Conservation (phyloP, 1,140 invertebrate genomes). For the Phymorhynchus buccinoides region DNA sequence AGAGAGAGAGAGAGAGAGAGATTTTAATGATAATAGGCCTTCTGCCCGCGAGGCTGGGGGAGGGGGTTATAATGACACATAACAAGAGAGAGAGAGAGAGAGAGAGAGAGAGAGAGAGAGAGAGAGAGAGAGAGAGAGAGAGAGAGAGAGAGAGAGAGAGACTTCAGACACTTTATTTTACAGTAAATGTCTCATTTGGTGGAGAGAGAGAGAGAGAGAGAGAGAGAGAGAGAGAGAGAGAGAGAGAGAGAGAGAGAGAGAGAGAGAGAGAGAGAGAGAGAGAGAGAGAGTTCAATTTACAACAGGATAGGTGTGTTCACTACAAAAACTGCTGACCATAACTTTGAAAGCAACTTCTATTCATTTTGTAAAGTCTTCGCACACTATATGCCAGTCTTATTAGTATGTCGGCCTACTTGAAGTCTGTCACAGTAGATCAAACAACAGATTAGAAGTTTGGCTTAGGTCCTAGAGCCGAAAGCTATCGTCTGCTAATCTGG, state of each 20-base stretch:
- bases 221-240: not conserved
- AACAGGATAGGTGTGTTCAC: not conserved
- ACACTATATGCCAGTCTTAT: not conserved
- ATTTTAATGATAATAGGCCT: no score
- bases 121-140: not conserved
- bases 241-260: conserved; percentile 27
- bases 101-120: not conserved
- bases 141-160: no score
- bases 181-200: no score
- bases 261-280: conserved; percentile 12
- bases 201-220: not conserved
- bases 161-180: no score
- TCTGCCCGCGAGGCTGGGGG: no score
- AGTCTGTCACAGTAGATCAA: not conserved
- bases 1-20: no score
- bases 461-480: not conserved
- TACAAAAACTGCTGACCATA: not conserved
- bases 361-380: not conserved
- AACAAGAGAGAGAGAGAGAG: not conserved
- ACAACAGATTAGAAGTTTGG: not conserved
- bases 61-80: no score
- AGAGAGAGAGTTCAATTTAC: no score
- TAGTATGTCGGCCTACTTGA: not conserved
- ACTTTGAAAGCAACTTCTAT: not conserved
- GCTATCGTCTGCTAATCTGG: conserved; percentile 32